phyloP scores from a whole-genome alignment of 1,140 invertebrate species.

The Aphelenchoides fujianensis region DNA sequence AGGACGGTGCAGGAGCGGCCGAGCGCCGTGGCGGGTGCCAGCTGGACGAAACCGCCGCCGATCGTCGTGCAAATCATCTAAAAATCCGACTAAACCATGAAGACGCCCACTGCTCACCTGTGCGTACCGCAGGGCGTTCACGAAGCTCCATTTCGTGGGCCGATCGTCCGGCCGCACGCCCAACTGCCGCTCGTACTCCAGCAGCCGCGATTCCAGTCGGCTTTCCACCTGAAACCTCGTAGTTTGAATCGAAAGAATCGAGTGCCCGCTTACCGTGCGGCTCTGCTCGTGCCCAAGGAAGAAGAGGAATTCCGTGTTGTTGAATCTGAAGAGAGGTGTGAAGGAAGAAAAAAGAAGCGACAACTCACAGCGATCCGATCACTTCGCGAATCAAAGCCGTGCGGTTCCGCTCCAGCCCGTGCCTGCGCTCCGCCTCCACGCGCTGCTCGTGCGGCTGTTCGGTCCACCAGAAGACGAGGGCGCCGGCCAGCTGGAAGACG shows the following conservation, averaged over 20 bases:
- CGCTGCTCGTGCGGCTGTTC: slow-evolving; percentile 40
- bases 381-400: slow-evolving; percentile 38
- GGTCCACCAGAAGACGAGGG: slow-evolving; percentile 48
- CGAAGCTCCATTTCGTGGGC: slow-evolving; percentile 56
- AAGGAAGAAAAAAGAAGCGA: not conserved
- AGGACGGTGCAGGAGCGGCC: slow-evolving; percentile 83
- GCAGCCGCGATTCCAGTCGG: slow-evolving; percentile 25
- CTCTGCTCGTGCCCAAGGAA: slow-evolving; percentile 41
- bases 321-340: slow-evolving; percentile 23
- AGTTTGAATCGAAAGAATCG: slow-evolving; percentile 11
- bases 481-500: slow-evolving; percentile 53
- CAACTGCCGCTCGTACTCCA: slow-evolving; percentile 47
- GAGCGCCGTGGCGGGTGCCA: slow-evolving; percentile 72
- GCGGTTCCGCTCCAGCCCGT: slow-evolving; percentile 35
- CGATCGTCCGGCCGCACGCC: slow-evolving; percentile 49
- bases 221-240: slow-evolving; percentile 35
- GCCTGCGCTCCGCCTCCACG: slow-evolving; percentile 42
- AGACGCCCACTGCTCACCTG: slow-evolving; percentile 36
- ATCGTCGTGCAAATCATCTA: slow-evolving; percentile 58
- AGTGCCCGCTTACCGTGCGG: slow-evolving; percentile 17
- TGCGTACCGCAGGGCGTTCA: slow-evolving; percentile 58
- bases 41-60: slow-evolving; percentile 39
- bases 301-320: slow-evolving; percentile 51
- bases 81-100: slow-evolving; percentile 23
- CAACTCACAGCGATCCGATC: slow-evolving; percentile 34